Evolutionary conservation across 1,140 invertebrate genomes (phyloP), one percentile per base, ranked within the genome.

Genomic region (Arctopsyche grandis): DNA sequence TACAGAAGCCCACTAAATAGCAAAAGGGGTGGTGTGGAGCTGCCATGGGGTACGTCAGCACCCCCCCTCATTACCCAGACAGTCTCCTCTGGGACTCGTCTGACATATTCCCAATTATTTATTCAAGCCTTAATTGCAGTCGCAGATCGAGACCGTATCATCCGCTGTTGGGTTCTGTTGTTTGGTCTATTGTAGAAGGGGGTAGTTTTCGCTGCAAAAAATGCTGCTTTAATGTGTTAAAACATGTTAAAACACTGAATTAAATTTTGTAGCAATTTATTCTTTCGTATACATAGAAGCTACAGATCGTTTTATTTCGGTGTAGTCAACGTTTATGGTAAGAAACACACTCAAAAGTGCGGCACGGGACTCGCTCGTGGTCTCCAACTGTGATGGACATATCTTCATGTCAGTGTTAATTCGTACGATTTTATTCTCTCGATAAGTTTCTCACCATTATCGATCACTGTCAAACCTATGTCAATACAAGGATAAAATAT

Each of bases 1-100:
- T 76, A 76, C 0, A 21, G 74, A 76, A 76, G 74, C 74, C 74
- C 14, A 19, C 74, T 76, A 66, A 76, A 76, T 76, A 63, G 56
- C 14, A 44, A 76, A 38, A 48, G 48, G 71, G 46, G 38, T 9
- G 44, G 26, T 14, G 24, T 69, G 14, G 63, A 19, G 21, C 38
- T 22, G 9, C 5, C 22, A 29, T 44, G 38, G 69, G 14, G 5
- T 29, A 38, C 29, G 29, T 66, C 63, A 14, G 9, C 7, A 63
- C 56, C 9, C 74, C 74, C 74, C 74, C 56, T 76, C 74, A 76
- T 76, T 76, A 76, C 9, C 12, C 12, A 29, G 10, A 46, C 19
- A 29, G 21, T n/a, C 58, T 63, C 56, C 29, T 76, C 5, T 76
- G 74, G 73, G 73, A 75, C 52, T 7, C 16, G 9, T 14, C 5